Conservation (phyloP, 2,797 vertebrate species). For the Chrosomus eos region DNA sequence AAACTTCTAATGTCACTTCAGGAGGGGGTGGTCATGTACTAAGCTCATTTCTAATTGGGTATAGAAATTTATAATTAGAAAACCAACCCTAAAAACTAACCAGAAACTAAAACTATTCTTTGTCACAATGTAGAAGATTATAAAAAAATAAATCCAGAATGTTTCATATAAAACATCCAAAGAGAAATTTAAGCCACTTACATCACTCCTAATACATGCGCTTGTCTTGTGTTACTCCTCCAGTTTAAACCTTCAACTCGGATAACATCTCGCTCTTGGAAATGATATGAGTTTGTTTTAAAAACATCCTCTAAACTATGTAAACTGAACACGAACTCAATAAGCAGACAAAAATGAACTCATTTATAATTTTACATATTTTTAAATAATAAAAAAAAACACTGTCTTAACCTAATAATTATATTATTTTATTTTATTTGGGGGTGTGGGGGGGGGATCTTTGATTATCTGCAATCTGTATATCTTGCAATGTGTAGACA, state of each 20-base stretch:
- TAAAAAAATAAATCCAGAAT: background rate
- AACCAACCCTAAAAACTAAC: background rate
- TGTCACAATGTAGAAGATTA: background rate
- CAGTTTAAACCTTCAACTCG: background rate
- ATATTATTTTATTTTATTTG: too few relatives aligned
- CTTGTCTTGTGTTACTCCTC: background rate
- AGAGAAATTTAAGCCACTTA: background rate
- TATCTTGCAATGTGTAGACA: background rate
- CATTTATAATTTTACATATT: background rate
- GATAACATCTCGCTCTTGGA: constrained; percentile 32
- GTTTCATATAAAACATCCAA: constrained; percentile 10
- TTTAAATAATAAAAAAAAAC: too few relatives aligned
- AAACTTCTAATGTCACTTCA: background rate
- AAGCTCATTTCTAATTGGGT: background rate
- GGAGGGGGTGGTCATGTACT: background rate
- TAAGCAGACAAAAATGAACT: background rate
- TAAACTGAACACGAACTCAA: constrained; percentile 23
- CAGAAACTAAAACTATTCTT: background rate
- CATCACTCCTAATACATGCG: background rate
- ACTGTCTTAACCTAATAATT: background rate
- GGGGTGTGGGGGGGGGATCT: background rate
- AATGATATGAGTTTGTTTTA: constrained; percentile 16
- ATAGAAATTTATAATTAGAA: background rate
- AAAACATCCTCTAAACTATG: constrained; percentile 16
- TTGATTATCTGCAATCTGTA: background rate